Evolutionary conservation across 1,140 invertebrate genomes (phyloP).

Genomic region (Gonioctena quinquepunctata): DNA sequence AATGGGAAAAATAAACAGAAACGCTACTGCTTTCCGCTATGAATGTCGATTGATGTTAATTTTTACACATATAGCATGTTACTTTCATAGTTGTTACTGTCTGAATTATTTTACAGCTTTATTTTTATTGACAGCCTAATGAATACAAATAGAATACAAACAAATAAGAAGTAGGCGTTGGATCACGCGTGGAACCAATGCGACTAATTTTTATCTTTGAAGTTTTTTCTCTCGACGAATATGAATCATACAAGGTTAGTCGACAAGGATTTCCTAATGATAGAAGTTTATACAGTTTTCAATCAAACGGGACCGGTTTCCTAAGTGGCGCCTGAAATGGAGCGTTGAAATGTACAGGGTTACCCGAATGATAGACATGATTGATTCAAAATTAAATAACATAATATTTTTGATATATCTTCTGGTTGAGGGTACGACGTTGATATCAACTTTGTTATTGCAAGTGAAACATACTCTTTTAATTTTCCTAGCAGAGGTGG

Average conservation of each 20-base stretch:
- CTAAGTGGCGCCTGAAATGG: not conserved
- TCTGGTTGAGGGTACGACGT: too few species aligned
- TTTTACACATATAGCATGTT: not conserved
- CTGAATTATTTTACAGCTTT: not conserved
- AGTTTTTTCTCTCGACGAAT: not conserved
- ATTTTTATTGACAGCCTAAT: not conserved
- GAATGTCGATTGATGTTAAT: not conserved
- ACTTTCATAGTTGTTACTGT: not conserved
- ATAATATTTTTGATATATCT: too few species aligned
- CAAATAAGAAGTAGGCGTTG: not conserved
- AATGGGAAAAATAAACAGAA: too few species aligned
- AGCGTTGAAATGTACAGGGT: not conserved
- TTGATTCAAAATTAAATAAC: not conserved
- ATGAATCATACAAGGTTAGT: not conserved
- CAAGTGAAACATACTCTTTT: too few species aligned
- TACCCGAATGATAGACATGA: not conserved
- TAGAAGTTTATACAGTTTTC: not conserved
- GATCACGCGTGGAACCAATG: not conserved
- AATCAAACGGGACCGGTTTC: not conserved
- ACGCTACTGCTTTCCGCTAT: not conserved
- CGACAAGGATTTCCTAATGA: not conserved
- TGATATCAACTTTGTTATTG: too few species aligned
- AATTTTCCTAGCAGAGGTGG: too few species aligned
- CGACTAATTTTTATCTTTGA: not conserved
- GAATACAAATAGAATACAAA: not conserved